phyloP scores from a whole-genome alignment of 2,888 invertebrate species.

The Oscheius sp. region DNA sequence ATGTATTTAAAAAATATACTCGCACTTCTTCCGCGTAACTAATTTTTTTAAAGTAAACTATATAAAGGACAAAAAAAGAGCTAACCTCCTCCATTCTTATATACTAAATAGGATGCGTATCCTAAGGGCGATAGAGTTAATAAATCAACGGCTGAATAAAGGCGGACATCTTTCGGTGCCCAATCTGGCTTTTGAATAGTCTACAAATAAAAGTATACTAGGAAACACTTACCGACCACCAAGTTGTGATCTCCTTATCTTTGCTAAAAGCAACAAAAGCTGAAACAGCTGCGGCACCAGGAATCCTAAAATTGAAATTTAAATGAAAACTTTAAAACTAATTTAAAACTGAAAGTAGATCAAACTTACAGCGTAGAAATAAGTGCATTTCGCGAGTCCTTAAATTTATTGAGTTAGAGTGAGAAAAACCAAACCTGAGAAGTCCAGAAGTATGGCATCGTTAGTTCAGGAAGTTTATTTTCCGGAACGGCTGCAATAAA shows the following conservation, averaged over 20 bases:
- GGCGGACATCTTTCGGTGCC: constrained; percentile 54
- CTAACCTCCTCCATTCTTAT: constrained; percentile 66
- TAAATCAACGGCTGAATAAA: constrained; percentile 59
- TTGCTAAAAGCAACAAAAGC: constrained; percentile 44
- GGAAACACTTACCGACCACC: constrained; percentile 50
- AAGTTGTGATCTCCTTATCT: constrained; percentile 46
- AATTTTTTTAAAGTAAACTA: too few species aligned
- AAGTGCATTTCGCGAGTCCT: constrained; percentile 61
- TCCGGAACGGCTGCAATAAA: neutral
- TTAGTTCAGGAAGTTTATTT: neutral
- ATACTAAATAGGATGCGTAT: constrained; percentile 67
- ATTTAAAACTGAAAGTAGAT: too few species aligned
- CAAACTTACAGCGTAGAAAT: constrained; percentile 56
- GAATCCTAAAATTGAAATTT: too few species aligned
- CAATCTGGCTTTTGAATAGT: constrained; percentile 55
- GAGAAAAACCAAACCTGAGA: constrained; percentile 36
- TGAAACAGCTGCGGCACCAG: constrained; percentile 54
- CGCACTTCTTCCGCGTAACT: too few species aligned
- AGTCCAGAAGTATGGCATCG: constrained; percentile 59
- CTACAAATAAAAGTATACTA: constrained; percentile 25
- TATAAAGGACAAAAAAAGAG: neutral
- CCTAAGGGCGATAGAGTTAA: constrained; percentile 61
- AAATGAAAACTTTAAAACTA: too few species aligned
- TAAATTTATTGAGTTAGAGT: neutral
- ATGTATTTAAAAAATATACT: too few species aligned